Evolutionary conservation across 2,113 vertebrate genomes (phyloP), one percentile per base, ranked within the genome.

Genomic region (Psettodes erumei): DNA sequence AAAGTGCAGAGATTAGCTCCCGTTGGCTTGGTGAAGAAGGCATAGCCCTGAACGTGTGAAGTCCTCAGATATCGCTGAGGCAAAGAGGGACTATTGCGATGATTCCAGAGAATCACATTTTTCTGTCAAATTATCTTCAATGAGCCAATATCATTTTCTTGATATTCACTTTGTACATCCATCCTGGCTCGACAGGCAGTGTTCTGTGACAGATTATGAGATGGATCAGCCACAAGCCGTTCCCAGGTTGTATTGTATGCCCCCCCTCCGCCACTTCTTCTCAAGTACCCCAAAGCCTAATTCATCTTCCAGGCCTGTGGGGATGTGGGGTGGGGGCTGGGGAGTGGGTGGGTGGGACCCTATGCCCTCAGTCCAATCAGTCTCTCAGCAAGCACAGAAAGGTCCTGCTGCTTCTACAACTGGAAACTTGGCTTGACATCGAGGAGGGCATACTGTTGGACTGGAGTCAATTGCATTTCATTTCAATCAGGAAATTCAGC

Each of bases 351-450:
- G 81, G 70, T 71, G 85, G 86, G 83, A 83, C 65, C 72, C 66
- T n/a, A 23, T 58, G 53, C 75, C 79, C 85, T 81, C 74, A 83
- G 82, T 87, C 84, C 88, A 91, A 91, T 90, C 90, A 90, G 86
- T 82, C 86, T 90, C 89, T 81, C 90, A 88, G 86, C 84, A 83
- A 89, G 86, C 83, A 86, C 82, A 90, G 80, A 88, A 89, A 90
- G 88, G 83, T 84, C 88, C 85, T 82, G 86, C 87, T 88, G 86
- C 89, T 89, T 74, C 80, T 81, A 90, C 87, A 88, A 82, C 88
- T 86, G 82, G 77, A 87, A 85, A 85, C 85, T 84, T 85, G 88
- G 79, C 86, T 81, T 55, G 69, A 62, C 12, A 62, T 81, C 5
- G 76, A 86, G 64, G 65, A 84, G 83, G 78, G 43, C 80, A 78